Conservation (phyloP, 2,797 vertebrate species). For the Heliangelus exortis region DNA sequence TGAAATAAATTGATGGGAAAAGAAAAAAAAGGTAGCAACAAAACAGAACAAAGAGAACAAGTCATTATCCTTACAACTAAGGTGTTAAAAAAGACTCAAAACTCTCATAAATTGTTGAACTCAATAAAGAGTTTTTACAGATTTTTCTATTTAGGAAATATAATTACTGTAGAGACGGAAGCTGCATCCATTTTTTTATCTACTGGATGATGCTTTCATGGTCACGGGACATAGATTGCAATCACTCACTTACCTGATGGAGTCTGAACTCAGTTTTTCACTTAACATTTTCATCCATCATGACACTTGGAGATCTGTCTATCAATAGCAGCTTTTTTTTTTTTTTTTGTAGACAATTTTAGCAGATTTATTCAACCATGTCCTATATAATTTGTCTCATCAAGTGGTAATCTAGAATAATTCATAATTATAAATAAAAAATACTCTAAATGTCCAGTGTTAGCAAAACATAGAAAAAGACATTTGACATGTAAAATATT, state of each 20-base stretch:
- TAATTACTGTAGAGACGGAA: background rate
- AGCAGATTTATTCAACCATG: background rate
- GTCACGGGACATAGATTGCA: background rate
- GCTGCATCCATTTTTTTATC: background rate
- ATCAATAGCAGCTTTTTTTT: background rate
- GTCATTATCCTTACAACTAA: background rate
- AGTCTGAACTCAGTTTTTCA: background rate
- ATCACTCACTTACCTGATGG: background rate
- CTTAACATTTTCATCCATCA: background rate
- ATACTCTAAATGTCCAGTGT: background rate
- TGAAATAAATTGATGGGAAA: background rate
- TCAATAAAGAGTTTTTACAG: background rate
- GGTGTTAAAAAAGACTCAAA: background rate
- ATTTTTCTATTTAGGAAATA: background rate
- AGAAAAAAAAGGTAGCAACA: background rate
- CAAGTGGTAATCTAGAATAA: background rate
- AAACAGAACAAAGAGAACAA: background rate
- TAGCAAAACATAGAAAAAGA: background rate
- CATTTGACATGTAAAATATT: background rate
- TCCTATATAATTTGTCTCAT: background rate
- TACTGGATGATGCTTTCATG: background rate
- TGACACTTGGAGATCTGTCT: background rate
- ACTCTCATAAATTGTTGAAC: background rate
- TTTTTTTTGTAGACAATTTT: background rate
- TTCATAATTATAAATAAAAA: background rate